Conservation (phyloP, 1,140 invertebrate genomes). For the Anoplophora glabripennis region DNA sequence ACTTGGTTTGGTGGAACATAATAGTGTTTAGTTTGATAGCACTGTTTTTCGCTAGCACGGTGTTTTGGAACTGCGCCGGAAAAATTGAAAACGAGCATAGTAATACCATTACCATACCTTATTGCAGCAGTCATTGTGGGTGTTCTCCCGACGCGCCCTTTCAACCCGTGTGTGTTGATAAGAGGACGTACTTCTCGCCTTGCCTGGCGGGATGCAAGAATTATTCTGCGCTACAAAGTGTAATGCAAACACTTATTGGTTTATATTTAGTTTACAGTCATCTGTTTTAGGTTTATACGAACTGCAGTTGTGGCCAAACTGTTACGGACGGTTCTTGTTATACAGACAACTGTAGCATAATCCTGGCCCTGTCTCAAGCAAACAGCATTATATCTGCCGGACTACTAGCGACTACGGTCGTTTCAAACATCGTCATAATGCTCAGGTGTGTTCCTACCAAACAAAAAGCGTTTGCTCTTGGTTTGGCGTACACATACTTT, state of each 20-base stretch:
- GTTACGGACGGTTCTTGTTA: constrained; percentile 58
- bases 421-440: constrained; percentile 58
- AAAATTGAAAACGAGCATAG: constrained; percentile 40
- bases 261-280: neutral
- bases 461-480: constrained; percentile 60
- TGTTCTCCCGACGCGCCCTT: constrained; percentile 61
- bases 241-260: neutral
- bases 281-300: constrained; percentile 50
- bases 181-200: constrained; percentile 63
- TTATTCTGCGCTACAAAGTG: neutral
- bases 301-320: constrained; percentile 54
- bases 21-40: constrained; percentile 50
- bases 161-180: constrained; percentile 62
- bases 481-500: constrained; percentile 54
- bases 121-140: constrained; percentile 61
- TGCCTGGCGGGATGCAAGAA: constrained; percentile 66
- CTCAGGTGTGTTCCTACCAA: constrained; percentile 54
- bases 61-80: constrained; percentile 58
- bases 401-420: constrained; percentile 50
- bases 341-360: constrained; percentile 50
- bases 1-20: constrained; percentile 59
- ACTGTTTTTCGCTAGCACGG: constrained; percentile 55
- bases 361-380: constrained; percentile 57
- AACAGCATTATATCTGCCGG: constrained; percentile 48
- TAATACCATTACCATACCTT: constrained; percentile 49